A percentile compares a stretch with the other conserved stretches of the same genome.
Evolutionary conservation across 1,140 invertebrate species (phyloP).

Genomic region (Apis florea): DNA sequence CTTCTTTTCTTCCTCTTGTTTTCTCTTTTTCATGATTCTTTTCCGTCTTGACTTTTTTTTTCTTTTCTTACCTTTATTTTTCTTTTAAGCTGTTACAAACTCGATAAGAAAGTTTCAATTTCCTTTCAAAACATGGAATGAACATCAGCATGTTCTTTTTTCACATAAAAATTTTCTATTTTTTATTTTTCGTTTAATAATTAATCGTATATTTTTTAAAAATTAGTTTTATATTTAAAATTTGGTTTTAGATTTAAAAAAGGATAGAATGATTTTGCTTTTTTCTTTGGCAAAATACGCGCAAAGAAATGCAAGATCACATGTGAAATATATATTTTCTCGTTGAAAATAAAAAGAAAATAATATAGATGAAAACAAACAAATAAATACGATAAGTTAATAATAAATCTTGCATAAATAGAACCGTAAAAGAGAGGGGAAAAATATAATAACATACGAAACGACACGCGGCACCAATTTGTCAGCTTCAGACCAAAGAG

Average conservation of each 20-base stretch:
- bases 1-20: not conserved
- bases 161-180: not conserved
- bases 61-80: constrained; percentile 11
- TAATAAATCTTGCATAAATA: not conserved
- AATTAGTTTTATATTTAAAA: not conserved
- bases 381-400: not conserved
- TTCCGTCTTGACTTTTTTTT: not conserved
- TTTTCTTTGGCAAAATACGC: not conserved
- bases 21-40: not conserved
- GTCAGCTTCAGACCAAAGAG: constrained; percentile 24
- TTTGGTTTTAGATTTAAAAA: too few relatives aligned
- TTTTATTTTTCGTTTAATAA: not conserved
- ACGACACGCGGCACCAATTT: constrained; percentile 12
- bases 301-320: not conserved
- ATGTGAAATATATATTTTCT: not conserved
- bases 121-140: not conserved
- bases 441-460: not conserved
- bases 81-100: not conserved
- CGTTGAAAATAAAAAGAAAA: not conserved
- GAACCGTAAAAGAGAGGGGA: not conserved
- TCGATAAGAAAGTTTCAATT: too few relatives aligned
- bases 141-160: not conserved
- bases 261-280: not conserved
- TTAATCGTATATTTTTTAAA: not conserved
- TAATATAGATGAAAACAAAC: not conserved